Base-by-base conservation (phyloP, 2,113 vertebrate species). In the Tachysurus vachellii region DNA sequence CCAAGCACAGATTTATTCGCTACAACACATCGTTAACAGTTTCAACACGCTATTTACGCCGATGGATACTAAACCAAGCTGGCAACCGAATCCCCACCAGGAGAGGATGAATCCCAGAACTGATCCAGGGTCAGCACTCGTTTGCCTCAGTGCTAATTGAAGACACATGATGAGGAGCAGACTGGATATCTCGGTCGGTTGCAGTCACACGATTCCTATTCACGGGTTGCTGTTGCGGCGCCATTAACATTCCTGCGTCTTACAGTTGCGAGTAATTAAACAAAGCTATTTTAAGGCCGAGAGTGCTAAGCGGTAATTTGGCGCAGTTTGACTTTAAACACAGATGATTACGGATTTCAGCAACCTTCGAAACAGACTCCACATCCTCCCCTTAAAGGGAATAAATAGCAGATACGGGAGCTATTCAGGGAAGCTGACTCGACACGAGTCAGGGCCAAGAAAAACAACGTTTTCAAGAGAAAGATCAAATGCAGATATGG, bases 251-350 rank as follows among this genome's bases (percentile, higher is more conserved):
- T 91, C 85, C 87, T 88, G 88, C 91, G 91, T 93, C 92, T 90
- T 93, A 90, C 90, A 89, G 89, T 90, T 91, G 88, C 90, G 89
- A 93, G 93, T 93, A 92, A 95, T 91, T 93, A 89, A 93, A 94
- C 93, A 89, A 88, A 86, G 86, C 92, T 94, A 93, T 94, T 95
- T 95, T 87, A 89, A 92, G 90, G 87, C 86, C 66, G 87, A 90
- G 68, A 64, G 81, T 90, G 89, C 68, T 23, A 88, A 93, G 92
- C 90, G 92, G 92, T 92, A 93, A 95, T 93, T 93, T 93, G 90
- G 89, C 91, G 90, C 87, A 88, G 84, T 86, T 92, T 89, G 90
- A 42, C 13, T 90, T 91, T 87, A 92, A 92, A 88, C 84, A 83
- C 89, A n/a, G 47, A 89, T 93, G 93, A 94, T 93, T 93, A 92